Conservation (phyloP, 23 tunicate species). For the Ascidia mentula region DNA sequence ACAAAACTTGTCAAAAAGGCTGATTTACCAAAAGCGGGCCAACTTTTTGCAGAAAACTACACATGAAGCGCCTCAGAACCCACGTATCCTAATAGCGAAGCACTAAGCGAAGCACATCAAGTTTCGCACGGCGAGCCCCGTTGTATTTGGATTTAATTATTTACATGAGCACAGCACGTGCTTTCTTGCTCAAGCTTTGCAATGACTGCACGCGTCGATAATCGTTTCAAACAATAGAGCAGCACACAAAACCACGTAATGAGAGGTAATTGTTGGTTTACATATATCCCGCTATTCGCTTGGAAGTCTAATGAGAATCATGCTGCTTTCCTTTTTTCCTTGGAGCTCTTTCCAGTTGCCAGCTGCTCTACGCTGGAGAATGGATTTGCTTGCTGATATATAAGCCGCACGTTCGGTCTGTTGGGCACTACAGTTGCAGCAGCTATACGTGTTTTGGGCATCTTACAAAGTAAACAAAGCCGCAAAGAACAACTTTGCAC, state of each 20-base stretch:
- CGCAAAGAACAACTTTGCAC: no score
- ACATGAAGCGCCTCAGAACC: no score
- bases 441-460: no score
- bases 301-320: conserved; percentile 12
- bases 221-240: not conserved
- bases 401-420: no score
- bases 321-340: not conserved
- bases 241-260: not conserved
- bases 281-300: not conserved
- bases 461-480: no score
- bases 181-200: not conserved
- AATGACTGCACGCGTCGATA: not conserved
- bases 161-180: conserved; percentile 9
- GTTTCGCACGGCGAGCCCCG: not conserved
- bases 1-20: no score
- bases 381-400: not conserved
- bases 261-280: conserved; percentile 1
- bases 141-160: not conserved
- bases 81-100: no score
- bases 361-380: not conserved
- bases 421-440: no score
- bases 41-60: no score
- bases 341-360: not conserved
- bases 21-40: no score
- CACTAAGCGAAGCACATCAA: no score